A percentile compares a stretch with the other conserved stretches of the same genome.
phyloP scores from a whole-genome alignment of 2,797 vertebrate species.

The Macropodus opercularis region DNA sequence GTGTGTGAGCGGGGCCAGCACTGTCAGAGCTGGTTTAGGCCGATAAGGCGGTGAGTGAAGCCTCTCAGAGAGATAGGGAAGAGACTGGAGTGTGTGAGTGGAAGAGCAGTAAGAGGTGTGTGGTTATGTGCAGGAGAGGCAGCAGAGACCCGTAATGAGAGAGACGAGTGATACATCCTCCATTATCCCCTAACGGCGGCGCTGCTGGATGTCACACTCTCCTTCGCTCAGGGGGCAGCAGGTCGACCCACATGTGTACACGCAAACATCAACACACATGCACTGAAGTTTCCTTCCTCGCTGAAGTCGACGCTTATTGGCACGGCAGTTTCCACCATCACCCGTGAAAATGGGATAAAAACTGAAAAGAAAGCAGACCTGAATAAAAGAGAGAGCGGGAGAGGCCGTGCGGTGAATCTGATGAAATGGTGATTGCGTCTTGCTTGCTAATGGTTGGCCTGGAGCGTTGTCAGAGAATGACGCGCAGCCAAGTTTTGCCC shows the following conservation, averaged over 20 bases:
- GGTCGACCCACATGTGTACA: slow-evolving; percentile 27
- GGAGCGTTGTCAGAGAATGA: slow-evolving; percentile 70
- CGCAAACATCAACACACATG: slow-evolving; percentile 21
- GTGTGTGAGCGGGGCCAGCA: slow-evolving; percentile 62
- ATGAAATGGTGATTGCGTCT: slow-evolving; percentile 82
- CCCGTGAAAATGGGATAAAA: slow-evolving; percentile 45
- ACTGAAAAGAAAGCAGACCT: slow-evolving; percentile 52
- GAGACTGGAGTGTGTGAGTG: slow-evolving; percentile 14
- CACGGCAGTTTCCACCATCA: slow-evolving; percentile 35
- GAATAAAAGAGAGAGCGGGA: slow-evolving; percentile 58
- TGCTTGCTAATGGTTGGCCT: slow-evolving; percentile 80
- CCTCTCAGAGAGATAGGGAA: slow-evolving; percentile 34
- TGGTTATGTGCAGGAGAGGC: slow-evolving; percentile 23
- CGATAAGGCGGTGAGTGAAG: slow-evolving; percentile 63
- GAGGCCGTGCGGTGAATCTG: slow-evolving; percentile 65
- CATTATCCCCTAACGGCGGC: slow-evolving; percentile 54
- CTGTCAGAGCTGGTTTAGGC: slow-evolving; percentile 77
- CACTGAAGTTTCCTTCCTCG: slow-evolving; percentile 19
- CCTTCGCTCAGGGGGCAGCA: slow-evolving; percentile 32
- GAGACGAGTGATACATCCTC: slow-evolving; percentile 52
- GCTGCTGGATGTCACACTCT: slow-evolving; percentile 23
- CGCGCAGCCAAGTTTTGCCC: slow-evolving; percentile 61
- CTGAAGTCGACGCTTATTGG: slow-evolving; percentile 59
- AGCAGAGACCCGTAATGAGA: slow-evolving; percentile 46
- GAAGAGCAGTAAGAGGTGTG: slow-evolving; percentile 11